Percentiles rank a stretch among this genome's conserved stretches.
Conservation (phyloP, 2,113 vertebrate genomes). For the Abramis brama region DNA sequence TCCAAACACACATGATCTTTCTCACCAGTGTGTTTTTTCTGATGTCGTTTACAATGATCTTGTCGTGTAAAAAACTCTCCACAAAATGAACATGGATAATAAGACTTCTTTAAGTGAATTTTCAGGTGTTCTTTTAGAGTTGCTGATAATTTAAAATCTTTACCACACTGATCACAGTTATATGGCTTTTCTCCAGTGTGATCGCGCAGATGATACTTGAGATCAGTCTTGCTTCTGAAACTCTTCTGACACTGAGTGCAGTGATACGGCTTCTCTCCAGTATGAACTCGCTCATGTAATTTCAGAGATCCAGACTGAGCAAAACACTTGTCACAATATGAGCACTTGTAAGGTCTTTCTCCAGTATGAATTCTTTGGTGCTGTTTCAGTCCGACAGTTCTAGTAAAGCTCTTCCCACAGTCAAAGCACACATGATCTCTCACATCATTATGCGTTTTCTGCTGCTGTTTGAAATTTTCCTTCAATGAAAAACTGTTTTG, state of each 20-base stretch:
- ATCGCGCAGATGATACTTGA: neutral
- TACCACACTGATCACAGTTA: neutral
- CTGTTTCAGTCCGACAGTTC: fast-evolving
- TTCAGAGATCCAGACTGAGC: neutral
- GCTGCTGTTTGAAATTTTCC: neutral
- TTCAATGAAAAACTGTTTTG: neutral
- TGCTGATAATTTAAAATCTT: neutral
- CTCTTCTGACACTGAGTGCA: neutral
- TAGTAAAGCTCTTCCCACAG: neutral
- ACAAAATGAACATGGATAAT: neutral
- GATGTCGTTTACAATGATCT: neutral
- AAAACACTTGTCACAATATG: neutral
- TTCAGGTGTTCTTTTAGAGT: neutral
- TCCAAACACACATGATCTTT: neutral
- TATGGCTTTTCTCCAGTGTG: neutral
- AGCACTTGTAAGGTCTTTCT: neutral
- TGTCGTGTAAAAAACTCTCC: neutral
- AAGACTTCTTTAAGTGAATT: neutral
- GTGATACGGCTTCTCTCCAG: neutral
- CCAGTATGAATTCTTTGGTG: neutral
- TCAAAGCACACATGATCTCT: neutral
- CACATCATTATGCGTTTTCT: neutral
- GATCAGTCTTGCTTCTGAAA: neutral
- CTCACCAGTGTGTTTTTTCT: neutral
- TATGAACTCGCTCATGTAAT: neutral